phyloP scores from a whole-genome alignment of 2,113 vertebrate genomes.

The Ranitomeya variabilis region DNA sequence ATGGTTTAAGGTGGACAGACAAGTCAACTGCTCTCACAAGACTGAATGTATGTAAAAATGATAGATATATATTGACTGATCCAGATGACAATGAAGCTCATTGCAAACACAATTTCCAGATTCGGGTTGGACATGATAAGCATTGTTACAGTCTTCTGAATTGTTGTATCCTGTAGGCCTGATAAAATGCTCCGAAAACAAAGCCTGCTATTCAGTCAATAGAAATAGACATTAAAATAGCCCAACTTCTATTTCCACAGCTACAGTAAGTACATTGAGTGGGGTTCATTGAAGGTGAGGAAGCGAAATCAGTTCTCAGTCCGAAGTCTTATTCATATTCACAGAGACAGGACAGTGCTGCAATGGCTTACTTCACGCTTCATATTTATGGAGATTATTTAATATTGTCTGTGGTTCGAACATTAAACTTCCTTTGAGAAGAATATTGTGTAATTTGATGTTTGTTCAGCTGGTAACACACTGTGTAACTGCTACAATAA shows the following conservation, averaged over 20 bases:
- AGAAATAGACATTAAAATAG: constrained; percentile 69
- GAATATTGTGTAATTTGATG: constrained; percentile 81
- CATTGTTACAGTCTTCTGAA: constrained; percentile 67
- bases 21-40: constrained; percentile 72
- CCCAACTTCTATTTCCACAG: constrained; percentile 74
- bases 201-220: constrained; percentile 70
- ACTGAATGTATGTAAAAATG: constrained; percentile 84
- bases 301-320: constrained; percentile 17
- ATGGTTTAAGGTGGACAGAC: constrained; percentile 65
- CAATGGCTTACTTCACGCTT: constrained; percentile 16
- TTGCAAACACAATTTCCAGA: constrained; percentile 70
- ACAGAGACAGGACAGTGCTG: not conserved
- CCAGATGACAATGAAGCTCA: constrained; percentile 70
- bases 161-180: constrained; percentile 67
- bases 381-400: constrained; percentile 62
- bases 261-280: constrained; percentile 65
- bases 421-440: constrained; percentile 79
- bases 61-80: constrained; percentile 64
- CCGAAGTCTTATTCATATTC: not conserved
- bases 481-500: constrained; percentile 73
- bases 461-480: constrained; percentile 80
- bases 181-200: constrained; percentile 66
- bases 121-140: constrained; percentile 50
- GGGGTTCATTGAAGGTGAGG: constrained; percentile 36
- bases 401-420: constrained; percentile 79